Evolutionary conservation across 2,888 invertebrate genomes (phyloP), one percentile per base, ranked within the genome.

Genomic region (Stenotaenia linearis): DNA sequence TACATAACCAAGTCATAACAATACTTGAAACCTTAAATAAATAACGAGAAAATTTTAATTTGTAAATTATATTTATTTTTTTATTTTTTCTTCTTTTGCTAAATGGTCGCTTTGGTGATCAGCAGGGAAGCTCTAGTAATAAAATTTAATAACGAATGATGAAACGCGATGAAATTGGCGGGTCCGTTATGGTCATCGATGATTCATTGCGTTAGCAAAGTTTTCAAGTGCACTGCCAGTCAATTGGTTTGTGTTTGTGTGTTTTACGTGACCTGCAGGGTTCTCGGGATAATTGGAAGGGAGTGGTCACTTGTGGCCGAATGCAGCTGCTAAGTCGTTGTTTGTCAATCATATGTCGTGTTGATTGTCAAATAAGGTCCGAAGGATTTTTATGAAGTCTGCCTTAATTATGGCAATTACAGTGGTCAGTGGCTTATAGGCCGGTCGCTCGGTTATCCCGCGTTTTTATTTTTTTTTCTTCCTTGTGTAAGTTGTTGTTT

Each of bases 341-440:
- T 69, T 69, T 69, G 69, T 69, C 69, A 69, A 69, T 69, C 69
- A 69, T 69, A 69, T 69, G 69, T 69, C 69, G 69, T 69, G 69
- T 69, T 69, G 69, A 28, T 69, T 69, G 69, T 69, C 69, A 69
- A 69, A 69, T 69, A 69, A 25, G 69, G 69, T 69, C 69, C 69
- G 69, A 69, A 28, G 69, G 69, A 69, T 69, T 69, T 69, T 69
- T 69, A 69, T 69, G 69, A 69, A 69, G 69, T 69, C 69, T 69
- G 69, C 69, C 69, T 28, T 69, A 69, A 69, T 69, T 69, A 69
- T 28, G 69, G 69, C 69, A 69, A 69, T 69, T 69, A 69, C n/a
- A 25, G 69, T 69, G 69, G 69, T 69, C 69, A 69, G 69, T 69
- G 69, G 69, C 69, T 69, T 28, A 28, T 12, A 25, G 10, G 23